phyloP scores from a whole-genome alignment of 2,797 vertebrate genomes.

The Octomys mimax region DNA sequence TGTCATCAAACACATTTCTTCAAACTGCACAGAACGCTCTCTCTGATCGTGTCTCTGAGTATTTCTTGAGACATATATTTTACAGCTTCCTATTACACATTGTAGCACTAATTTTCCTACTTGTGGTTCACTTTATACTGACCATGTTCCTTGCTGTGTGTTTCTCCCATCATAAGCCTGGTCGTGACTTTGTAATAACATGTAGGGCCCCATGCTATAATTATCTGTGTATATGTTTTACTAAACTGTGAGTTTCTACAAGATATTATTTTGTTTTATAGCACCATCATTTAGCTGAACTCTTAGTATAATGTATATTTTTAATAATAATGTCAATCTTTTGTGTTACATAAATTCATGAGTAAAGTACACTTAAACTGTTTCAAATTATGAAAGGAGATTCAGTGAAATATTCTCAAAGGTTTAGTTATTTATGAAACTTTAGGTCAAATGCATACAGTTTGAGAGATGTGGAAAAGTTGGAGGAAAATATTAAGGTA shows the following conservation, averaged over 20 bases:
- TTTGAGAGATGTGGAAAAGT: background rate
- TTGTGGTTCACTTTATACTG: background rate
- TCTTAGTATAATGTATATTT: background rate
- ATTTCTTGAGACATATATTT: background rate
- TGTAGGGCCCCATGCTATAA: background rate
- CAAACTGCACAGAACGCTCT: rapidly evolving
- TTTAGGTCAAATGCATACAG: background rate
- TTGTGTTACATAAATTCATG: constrained; percentile 5
- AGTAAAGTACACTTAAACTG: background rate
- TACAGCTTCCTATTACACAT: background rate
- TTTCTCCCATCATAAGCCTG: background rate
- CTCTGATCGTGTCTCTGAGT: background rate
- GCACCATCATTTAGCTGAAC: background rate
- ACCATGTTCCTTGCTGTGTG: background rate
- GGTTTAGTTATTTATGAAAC: constrained; percentile 2
- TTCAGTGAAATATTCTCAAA: background rate
- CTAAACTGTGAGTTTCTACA: background rate
- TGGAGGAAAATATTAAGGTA: background rate
- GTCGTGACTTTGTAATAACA: background rate
- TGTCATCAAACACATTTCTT: background rate
- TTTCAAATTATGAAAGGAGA: background rate
- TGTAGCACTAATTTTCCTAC: background rate
- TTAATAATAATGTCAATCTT: background rate
- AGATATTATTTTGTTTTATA: background rate
- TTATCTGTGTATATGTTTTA: background rate